Conservation (phyloP, 2,888 invertebrate genomes). For the Koerneria pararmatus region DNA sequence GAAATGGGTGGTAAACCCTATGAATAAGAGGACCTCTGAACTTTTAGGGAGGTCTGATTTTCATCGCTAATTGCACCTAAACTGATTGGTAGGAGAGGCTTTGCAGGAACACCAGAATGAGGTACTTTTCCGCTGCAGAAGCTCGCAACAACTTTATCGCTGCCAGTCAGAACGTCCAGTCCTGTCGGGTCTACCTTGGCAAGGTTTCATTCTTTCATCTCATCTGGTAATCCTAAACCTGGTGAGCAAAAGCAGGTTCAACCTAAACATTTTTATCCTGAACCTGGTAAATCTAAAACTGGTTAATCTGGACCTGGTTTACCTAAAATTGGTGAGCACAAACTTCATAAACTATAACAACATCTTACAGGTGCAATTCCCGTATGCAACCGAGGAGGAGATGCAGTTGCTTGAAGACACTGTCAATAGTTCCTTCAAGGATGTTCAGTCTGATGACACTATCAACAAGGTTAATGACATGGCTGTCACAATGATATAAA, state of each 20-base stretch:
- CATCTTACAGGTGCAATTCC: constrained; percentile 61
- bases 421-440: constrained; percentile 64
- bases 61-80: too few species aligned
- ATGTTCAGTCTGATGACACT: constrained; percentile 62
- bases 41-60: too few species aligned
- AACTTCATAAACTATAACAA: not conserved
- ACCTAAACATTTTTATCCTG: not conserved
- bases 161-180: constrained; percentile 65
- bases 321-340: not conserved
- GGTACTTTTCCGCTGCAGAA: constrained; percentile 64
- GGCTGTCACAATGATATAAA: not conserved
- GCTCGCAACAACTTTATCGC: constrained; percentile 65
- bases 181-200: constrained; percentile 63
- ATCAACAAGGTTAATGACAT: constrained; percentile 48
- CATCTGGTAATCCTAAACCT: not conserved
- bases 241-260: not conserved
- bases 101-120: constrained; percentile 61
- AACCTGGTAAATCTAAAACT: not conserved
- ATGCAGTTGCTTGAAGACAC: constrained; percentile 63
- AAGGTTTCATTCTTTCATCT: constrained; percentile 52
- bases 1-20: too few species aligned
- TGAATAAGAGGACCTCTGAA: too few species aligned
- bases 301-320: constrained; percentile 24
- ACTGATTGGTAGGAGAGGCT: too few species aligned
- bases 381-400: constrained; percentile 64